Evolutionary conservation across 2,888 invertebrate genomes (phyloP), one percentile per base, ranked within the genome.

Genomic region (Thalpophila matura): DNA sequence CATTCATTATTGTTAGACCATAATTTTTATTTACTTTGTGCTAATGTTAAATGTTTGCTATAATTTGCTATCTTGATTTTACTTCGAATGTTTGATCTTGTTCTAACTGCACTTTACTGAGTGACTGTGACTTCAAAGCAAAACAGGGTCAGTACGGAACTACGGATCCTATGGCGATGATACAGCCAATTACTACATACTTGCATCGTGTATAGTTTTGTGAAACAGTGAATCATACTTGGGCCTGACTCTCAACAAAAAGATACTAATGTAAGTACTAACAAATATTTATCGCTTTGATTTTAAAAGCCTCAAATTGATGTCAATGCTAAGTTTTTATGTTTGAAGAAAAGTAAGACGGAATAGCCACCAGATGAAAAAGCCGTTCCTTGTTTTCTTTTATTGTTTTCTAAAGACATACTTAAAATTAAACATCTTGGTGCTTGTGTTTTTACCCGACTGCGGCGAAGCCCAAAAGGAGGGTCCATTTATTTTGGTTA

Each of bases 221-320:
- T 75, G 71, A 58, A 49, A 55, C 42, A 61, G 71, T 75, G 75
- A 75, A 62, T 79, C 62, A 78, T 69, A 47, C 29, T 51, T n/a
- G n/a, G 31, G 14, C n/a, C 40, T 40, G 29, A 18, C 26, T 27
- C 7, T 22, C 35, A 22, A 31, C 18, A 27, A 50, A 37, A 22
- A 37, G 9, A 42, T 43, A n/a, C 31, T n/a, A 24, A 50, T 10
- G 68, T 74, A 59, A 74, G 68, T 68, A n/a, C n/a, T n/a, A 70
- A 18, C 12, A 31, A 31, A 3, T 47, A 6, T 7, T 3, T n/a
- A 12, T 27, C 4, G 1, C 22, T 46, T 24, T 66, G 33, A 10
- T 40, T 57, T 24, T 16, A n/a, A 35, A 6, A 33, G 12, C 45
- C 9, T 14, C 5, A 47, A 68, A 37, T 65, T 70, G 10, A 58